phyloP scores from a whole-genome alignment of 2,888 invertebrate species.

The Lithophane socia region DNA sequence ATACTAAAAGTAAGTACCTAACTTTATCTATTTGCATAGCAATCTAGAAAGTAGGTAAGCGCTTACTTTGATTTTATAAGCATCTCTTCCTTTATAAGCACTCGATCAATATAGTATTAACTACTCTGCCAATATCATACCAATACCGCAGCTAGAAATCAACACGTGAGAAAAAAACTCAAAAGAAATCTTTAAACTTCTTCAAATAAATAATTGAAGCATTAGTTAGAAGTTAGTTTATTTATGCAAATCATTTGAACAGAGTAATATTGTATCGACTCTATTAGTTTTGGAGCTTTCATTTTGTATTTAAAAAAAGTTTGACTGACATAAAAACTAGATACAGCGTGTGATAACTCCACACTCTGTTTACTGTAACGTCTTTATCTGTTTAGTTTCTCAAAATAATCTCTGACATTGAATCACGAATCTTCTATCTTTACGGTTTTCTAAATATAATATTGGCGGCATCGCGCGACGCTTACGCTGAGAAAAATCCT shows the following conservation, averaged over 20 bases:
- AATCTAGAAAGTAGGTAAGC: not conserved
- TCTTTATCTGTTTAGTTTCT: conserved; percentile 75
- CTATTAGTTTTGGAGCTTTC: not conserved
- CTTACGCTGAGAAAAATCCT: conserved; percentile 38
- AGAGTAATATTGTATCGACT: conserved; percentile 12
- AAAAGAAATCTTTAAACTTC: not conserved
- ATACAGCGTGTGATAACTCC: conserved; percentile 44
- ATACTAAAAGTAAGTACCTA: not conserved
- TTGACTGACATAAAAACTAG: conserved; percentile 24
- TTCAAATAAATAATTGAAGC: not conserved
- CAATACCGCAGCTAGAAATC: too few species aligned
- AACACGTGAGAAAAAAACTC: not conserved
- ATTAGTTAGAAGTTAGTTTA: conserved; percentile 22
- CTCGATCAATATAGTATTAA: not conserved
- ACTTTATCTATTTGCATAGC: not conserved
- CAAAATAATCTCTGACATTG: conserved; percentile 79
- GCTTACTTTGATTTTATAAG: not conserved
- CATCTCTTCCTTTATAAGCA: not conserved
- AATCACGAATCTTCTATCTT: conserved; percentile 75
- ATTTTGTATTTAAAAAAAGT: conserved; percentile 1
- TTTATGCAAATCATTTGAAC: conserved; percentile 22
- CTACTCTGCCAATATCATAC: not conserved
- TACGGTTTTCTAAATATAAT: conserved; percentile 67
- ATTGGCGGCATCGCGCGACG: conserved; percentile 50
- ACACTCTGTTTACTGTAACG: conserved; percentile 62